Evolutionary conservation across 2,888 invertebrate genomes (phyloP).

Genomic region (Ormyrus labotus): DNA sequence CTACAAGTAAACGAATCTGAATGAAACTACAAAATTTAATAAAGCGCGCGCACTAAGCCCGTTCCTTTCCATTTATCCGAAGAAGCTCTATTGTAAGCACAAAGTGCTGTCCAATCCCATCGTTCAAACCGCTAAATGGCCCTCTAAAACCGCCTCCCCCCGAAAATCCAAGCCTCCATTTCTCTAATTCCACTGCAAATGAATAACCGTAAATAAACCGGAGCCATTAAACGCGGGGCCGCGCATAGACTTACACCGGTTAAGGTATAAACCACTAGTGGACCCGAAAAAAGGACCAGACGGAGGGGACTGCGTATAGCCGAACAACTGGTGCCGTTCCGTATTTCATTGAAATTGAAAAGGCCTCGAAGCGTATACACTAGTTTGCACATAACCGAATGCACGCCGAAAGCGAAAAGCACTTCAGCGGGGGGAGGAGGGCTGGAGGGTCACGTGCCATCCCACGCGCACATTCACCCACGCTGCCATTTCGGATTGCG

Average conservation of each 20-base stretch:
- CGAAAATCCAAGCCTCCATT: neutral
- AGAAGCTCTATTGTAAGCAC: no score
- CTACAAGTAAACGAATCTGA: no score
- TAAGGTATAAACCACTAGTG: neutral
- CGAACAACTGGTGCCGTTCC: neutral
- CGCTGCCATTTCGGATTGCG: constrained; percentile 52
- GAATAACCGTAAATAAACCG: constrained; percentile 28
- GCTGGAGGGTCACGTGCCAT: constrained; percentile 9
- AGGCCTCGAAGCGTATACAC: constrained; percentile 8
- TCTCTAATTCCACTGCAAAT: constrained; percentile 10
- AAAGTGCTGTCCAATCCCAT: no score
- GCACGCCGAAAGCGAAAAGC: constrained; percentile 16
- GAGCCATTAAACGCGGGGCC: neutral
- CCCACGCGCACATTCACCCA: neutral
- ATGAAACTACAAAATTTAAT: no score
- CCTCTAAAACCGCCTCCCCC: neutral
- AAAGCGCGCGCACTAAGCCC: no score
- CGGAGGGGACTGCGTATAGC: neutral
- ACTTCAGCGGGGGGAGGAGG: neutral
- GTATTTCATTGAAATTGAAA: constrained; percentile 44
- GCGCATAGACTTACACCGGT: neutral
- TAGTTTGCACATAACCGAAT: neutral
- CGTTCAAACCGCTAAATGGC: no score
- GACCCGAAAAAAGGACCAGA: neutral
- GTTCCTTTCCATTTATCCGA: no score